Base-by-base conservation (phyloP, 2,797 vertebrate species). In the Gymnodraco acuticeps region DNA sequence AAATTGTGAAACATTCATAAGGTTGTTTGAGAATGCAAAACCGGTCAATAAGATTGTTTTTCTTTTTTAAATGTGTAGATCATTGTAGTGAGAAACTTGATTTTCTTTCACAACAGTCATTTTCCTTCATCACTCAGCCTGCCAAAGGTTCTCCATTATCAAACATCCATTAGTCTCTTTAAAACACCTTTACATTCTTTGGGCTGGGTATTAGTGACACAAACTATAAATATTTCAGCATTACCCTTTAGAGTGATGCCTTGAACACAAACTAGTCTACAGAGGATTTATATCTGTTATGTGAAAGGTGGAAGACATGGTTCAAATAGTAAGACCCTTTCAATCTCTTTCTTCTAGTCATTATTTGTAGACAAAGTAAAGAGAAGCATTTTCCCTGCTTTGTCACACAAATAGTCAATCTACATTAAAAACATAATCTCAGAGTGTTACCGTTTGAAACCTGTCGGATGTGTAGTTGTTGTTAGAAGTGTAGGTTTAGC, bases 151-250 rank as follows among this genome's bases (percentile, higher is more conserved):
- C 13, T 66, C 70, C 73, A 75, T 73, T 63, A 78, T 80, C 66
- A 83, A 89, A 94, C 92, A 91, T 94, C 91, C 91, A 91, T 88
- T 81, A 41, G 88, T 92, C 89, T 91, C 73, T 87, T 87, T 77
- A 82, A 66, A 86, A 88, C 82, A 88, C 90, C 87, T 87, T 92
- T 94, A 93, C 93, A 94, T 93, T 94, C 93, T 94, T 93, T 93
- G 93, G 93, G 90, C 91, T 93, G 85, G 88, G 84, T 89, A 88
- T 92, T 86, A 90, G 88, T 92, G 91, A 91, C 82, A 84, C 77
- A 84, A 82, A 87, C 72, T 74, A 87, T 52, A 78, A 84, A 89
- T 82, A 89, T 83, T 70, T 90, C 65, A 85, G 61, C 75, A 80
- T 70, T 52, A 80, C 51, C 70, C 81, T 78, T 83, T 60, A 85